phyloP scores from a whole-genome alignment of 2,797 vertebrate genomes.

The Megaceryle alcyon region DNA sequence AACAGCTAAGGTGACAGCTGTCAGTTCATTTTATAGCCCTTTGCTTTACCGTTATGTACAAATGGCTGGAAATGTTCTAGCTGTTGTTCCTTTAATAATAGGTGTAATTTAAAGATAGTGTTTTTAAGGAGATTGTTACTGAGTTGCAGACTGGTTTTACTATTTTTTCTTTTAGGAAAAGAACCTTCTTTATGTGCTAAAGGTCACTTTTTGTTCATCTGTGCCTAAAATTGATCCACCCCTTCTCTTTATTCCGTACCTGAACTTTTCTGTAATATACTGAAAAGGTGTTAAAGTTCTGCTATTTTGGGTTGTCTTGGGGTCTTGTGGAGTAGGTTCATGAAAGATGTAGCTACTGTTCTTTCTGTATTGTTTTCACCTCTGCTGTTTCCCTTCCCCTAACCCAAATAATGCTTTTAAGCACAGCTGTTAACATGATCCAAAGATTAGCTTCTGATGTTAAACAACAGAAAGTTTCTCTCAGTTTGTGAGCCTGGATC shows the following conservation, averaged over 20 bases:
- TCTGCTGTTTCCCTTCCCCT: neutral
- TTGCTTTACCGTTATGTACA: neutral
- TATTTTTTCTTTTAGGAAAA: neutral
- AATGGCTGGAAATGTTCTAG: neutral
- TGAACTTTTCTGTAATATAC: neutral
- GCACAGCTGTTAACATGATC: neutral
- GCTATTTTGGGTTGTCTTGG: neutral
- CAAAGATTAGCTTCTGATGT: neutral
- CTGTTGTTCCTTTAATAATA: neutral
- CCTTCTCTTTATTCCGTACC: neutral
- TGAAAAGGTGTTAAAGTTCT: neutral
- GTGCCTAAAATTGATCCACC: neutral
- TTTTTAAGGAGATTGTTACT: neutral
- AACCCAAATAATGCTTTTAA: neutral
- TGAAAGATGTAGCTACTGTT: neutral
- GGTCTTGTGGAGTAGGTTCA: neutral
- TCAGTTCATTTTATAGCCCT: neutral
- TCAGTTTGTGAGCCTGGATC: neutral
- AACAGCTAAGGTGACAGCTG: neutral
- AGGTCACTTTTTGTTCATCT: neutral
- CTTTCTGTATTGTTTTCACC: neutral
- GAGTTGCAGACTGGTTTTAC: neutral
- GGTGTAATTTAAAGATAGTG: neutral
- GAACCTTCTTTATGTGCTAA: neutral
- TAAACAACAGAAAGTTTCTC: neutral